A percentile compares a stretch with the other conserved stretches of the same genome.
Conservation (phyloP, 2,888 invertebrate species). For the Dysmachus trigonus region DNA sequence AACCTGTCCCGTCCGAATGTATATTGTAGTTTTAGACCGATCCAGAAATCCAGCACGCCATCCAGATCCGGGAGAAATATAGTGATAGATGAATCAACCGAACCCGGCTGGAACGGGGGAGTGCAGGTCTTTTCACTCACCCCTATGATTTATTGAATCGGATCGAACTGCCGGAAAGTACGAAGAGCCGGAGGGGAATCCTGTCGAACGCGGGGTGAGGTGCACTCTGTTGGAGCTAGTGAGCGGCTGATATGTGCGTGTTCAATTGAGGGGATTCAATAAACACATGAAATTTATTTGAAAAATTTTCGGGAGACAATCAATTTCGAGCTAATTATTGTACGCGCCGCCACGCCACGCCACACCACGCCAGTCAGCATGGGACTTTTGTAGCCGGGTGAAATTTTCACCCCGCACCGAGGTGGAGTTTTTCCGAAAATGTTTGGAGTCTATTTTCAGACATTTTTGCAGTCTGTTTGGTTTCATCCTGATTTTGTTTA, state of each 20-base stretch:
- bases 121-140: not conserved
- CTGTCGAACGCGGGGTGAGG: not conserved
- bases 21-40: not conserved
- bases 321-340: slow-evolving; percentile 24
- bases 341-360: not conserved
- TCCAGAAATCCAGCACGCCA: not conserved
- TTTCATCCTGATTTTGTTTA: not conserved
- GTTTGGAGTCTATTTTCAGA: not conserved
- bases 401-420: not conserved
- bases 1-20: not conserved
- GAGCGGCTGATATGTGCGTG: not conserved
- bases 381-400: not conserved
- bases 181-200: not conserved
- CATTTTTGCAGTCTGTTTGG: not conserved
- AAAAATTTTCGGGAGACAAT: slow-evolving; percentile 31
- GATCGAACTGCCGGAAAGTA: not conserved
- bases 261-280: slow-evolving; percentile 28
- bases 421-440: not conserved
- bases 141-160: not conserved
- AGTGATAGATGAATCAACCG: not conserved
- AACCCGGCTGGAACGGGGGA: not conserved
- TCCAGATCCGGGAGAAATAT: not conserved
- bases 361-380: not conserved
- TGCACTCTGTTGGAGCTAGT: not conserved
- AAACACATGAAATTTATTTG: slow-evolving; percentile 30